Percentiles rank a stretch among this genome's conserved stretches.
Conservation (phyloP, 2,888 invertebrate species). For the Teinopalpus imperialis region DNA sequence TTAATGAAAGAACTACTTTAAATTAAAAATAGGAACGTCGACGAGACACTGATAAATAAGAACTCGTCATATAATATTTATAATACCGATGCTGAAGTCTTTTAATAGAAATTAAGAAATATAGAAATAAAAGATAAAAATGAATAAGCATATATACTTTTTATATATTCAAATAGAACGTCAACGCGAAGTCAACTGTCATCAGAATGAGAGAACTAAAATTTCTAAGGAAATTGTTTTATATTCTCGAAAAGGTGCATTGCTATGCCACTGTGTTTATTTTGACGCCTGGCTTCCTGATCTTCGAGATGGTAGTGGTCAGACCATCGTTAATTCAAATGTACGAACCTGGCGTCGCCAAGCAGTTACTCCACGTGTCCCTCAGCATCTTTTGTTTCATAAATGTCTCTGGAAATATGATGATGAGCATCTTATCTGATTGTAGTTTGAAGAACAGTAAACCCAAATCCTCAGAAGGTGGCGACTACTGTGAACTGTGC, state of each 20-base stretch:
- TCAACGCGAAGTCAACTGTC: constrained; percentile 2
- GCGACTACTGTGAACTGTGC: constrained; percentile 87
- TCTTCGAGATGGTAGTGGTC: constrained; percentile 52
- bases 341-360: constrained; percentile 38
- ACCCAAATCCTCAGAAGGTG: constrained; percentile 43
- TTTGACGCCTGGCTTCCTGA: constrained; percentile 48
- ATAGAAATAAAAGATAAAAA: no score
- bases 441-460: constrained; percentile 38
- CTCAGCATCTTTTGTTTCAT: constrained; percentile 47
- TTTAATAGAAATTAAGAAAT: no score
- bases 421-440: constrained; percentile 46
- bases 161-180: no score
- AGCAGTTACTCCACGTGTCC: constrained; percentile 43
- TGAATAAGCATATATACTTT: no score
- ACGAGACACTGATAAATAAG: no score
- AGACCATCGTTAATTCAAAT: constrained; percentile 42
- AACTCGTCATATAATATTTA: no score
- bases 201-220: constrained; percentile 10
- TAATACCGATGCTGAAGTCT: no score
- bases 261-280: constrained; percentile 42
- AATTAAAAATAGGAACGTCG: no score
- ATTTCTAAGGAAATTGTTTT: constrained; percentile 7
- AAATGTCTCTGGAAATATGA: constrained; percentile 59
- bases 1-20: no score
- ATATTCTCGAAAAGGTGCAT: constrained; percentile 34